Conservation (phyloP, 2,888 invertebrate species). For the Lasioglossum calceatum region DNA sequence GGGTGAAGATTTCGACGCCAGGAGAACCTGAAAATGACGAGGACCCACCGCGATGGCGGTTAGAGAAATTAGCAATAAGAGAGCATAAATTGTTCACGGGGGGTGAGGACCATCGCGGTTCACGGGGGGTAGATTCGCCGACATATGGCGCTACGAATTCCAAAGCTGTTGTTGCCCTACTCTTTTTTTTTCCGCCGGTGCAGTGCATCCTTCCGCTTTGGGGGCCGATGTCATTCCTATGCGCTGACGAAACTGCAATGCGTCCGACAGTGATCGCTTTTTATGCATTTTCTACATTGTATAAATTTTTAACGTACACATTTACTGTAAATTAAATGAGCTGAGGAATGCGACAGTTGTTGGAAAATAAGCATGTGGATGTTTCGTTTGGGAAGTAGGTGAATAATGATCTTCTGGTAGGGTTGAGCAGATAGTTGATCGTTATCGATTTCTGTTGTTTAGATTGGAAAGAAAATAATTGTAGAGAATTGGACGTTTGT, state of each 20-base stretch:
- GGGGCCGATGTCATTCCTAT: slow-evolving; percentile 13
- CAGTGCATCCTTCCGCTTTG: slow-evolving; percentile 10
- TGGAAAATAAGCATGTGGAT: background rate
- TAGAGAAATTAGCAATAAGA: slow-evolving; percentile 77
- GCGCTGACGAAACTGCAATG: background rate
- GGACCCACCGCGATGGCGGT: slow-evolving; percentile 75
- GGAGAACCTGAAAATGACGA: slow-evolving; percentile 4
- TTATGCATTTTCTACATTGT: background rate
- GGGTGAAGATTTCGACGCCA: slow-evolving; percentile 34
- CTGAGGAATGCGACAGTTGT: background rate
- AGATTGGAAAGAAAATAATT: background rate
- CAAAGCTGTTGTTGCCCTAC: slow-evolving; percentile 44
- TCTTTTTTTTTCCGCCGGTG: slow-evolving; percentile 36
- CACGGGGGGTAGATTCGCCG: slow-evolving; percentile 76
- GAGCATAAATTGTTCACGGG: slow-evolving; percentile 79
- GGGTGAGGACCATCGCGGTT: slow-evolving; percentile 61
- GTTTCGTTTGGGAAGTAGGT: background rate
- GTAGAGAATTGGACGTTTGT: background rate
- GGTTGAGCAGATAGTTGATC: background rate
- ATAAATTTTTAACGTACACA: background rate
- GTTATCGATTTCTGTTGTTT: background rate
- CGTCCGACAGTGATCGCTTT: background rate
- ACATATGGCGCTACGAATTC: slow-evolving; percentile 72
- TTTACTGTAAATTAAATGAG: background rate
- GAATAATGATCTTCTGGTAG: background rate